These are phyloP conservation scores for Malurus splendens DNA, from an alignment of 2,797 vertebrate genomes.

Conservation along the genomic window DNA sequence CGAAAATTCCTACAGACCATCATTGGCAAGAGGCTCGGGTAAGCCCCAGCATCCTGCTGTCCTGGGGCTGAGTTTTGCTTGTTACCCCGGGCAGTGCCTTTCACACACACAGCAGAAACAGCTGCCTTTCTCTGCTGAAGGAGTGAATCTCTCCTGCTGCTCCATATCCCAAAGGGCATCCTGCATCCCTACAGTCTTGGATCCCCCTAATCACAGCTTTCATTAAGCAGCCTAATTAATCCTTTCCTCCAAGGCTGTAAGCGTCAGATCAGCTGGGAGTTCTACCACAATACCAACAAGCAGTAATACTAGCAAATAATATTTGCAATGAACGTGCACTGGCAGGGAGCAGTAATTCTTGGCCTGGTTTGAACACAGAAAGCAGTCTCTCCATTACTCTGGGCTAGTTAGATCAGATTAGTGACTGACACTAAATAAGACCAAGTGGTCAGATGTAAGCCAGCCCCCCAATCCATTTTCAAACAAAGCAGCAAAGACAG, in stretches of 20 bases:
- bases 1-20: conserved; percentile 89
- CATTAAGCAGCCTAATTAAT: not conserved
- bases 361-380: not conserved
- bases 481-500: not conserved
- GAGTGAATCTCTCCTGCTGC: not conserved
- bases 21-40: conserved; percentile 87
- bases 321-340: not conserved
- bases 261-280: not conserved
- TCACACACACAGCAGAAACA: accelerated
- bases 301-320: not conserved
- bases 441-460: not conserved
- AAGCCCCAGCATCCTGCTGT: conserved; percentile 17
- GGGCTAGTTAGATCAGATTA: not conserved
- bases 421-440: not conserved
- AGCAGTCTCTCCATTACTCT: not conserved
- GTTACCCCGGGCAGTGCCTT: not conserved
- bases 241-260: not conserved
- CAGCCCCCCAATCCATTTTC: not conserved
- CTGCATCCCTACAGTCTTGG: not conserved
- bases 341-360: not conserved
- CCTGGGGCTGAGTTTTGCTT: not conserved
- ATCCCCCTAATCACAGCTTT: not conserved
- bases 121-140: not conserved
- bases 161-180: not conserved
- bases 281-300: not conserved